Evolutionary conservation across 2,888 invertebrate genomes (phyloP), one percentile per base, ranked within the genome.

Genomic region (Margaritifera margaritifera): DNA sequence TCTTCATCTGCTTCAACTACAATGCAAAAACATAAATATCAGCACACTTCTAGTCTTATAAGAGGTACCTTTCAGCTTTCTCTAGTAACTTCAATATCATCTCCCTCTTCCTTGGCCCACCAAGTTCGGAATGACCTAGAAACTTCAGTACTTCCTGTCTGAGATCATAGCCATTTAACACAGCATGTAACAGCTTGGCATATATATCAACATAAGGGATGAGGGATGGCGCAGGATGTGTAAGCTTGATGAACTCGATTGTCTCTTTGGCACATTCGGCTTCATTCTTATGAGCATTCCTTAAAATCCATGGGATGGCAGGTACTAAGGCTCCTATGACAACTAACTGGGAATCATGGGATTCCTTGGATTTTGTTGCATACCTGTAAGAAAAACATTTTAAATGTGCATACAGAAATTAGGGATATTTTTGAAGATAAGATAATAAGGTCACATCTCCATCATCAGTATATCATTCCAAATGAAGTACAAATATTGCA

Each of bases 251-350:
- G 64, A 86, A 84, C 27, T 85, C 85, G 59, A 82, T 75, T 0
- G 83, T 72, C n/a, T 72, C 72, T 52, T 71, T 71, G 8, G 79
- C 82, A 77, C 86, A 85, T 20, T 86, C 84, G 11, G 78, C 73
- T 56, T 83, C 84, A 4, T 84, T 70, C 62, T 71, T 80, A 69
- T 81, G 77, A n/a, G 84, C 82, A 68, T 81, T 81, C n/a, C 80
- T 77, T 0, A 86, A 64, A n/a, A 86, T 78, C 87, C 87, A 87
- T 0, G 87, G 86, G 31, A 87, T 75, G 1, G 84, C 82, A 0
- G 82, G 76, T 4, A 81, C 79, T 31, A 86, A 63, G 2, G 84
- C 75, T 0, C 87, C 87, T 53, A 87, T 82, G 24, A 79, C 80
- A 20, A 83, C 72, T 2, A 87, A 77, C 74, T 87, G 86, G 22